These are phyloP conservation scores for Drosophila setosimentum DNA, from an alignment of 2,888 invertebrate genomes.

Conservation along the genomic window DNA sequence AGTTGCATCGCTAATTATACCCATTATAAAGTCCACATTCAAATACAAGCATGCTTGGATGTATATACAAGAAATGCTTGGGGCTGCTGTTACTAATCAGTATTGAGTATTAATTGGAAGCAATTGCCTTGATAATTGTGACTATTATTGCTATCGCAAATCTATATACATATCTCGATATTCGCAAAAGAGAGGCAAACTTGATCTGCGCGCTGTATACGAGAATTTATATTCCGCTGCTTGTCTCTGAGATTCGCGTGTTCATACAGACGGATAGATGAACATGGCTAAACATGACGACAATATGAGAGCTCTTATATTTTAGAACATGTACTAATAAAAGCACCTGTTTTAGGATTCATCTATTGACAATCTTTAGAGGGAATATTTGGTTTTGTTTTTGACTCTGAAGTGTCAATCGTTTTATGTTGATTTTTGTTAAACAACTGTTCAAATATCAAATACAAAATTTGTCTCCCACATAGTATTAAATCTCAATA, in stretches of 20 bases:
- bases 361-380: neutral
- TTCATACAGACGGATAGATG: neutral
- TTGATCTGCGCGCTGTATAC: neutral
- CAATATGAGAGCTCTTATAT: neutral
- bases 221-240: neutral
- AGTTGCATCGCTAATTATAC: neutral
- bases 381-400: neutral
- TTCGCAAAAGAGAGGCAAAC: neutral
- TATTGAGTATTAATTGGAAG: neutral
- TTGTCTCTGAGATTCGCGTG: neutral
- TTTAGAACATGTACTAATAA: neutral
- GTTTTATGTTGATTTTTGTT: neutral
- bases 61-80: neutral
- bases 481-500: conserved; percentile 7
- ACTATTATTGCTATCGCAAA: too few relatives aligned
- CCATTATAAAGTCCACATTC: neutral
- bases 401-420: too few relatives aligned
- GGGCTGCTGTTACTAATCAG: neutral
- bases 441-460: conserved; percentile 15
- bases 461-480: neutral
- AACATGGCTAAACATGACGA: neutral
- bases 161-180: too few relatives aligned
- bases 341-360: neutral
- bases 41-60: neutral
- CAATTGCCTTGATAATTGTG: too few relatives aligned